These are phyloP conservation scores for Prochilodus magdalenae DNA, from an alignment of 2,113 vertebrate species.

Conservation along the genomic window DNA sequence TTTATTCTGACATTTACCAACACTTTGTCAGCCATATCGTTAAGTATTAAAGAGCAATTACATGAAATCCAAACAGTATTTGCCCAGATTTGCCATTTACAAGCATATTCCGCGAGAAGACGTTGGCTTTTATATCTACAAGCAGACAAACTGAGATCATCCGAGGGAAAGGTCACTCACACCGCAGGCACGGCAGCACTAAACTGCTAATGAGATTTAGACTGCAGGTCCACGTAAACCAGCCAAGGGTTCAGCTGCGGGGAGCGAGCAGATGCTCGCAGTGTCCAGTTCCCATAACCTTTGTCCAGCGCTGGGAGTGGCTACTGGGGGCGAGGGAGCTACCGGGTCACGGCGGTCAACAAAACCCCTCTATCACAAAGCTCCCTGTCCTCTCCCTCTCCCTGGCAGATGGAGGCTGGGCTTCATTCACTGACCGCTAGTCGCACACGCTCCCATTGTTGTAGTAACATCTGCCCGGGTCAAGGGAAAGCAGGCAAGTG, in stretches of 20 bases:
- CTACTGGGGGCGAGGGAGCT: not conserved
- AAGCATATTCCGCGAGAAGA: not conserved
- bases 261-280: constrained; percentile 6
- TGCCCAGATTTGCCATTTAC: not conserved
- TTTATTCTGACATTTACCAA: not conserved
- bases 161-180: not conserved
- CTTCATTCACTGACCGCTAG: constrained; percentile 1
- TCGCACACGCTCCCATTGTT: not conserved
- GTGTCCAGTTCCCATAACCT: constrained; percentile 36
- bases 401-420: constrained; percentile 12
- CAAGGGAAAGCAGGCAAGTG: not conserved
- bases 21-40: not conserved
- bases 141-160: not conserved
- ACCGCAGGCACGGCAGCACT: not conserved
- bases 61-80: not conserved
- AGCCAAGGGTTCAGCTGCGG: not conserved
- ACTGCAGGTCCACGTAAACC: not conserved
- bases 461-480: constrained; percentile 3
- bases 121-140: not conserved
- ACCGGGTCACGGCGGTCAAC: constrained; percentile 40
- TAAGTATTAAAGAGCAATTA: not conserved
- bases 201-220: not conserved
- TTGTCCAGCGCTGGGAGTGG: constrained; percentile 23
- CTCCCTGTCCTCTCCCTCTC: not conserved
- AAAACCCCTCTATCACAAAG: constrained; percentile 33